A percentile compares a stretch with the other conserved stretches of the same genome.
phyloP scores from a whole-genome alignment of 2,797 vertebrate genomes.

The Syngnathus rostellatus region DNA sequence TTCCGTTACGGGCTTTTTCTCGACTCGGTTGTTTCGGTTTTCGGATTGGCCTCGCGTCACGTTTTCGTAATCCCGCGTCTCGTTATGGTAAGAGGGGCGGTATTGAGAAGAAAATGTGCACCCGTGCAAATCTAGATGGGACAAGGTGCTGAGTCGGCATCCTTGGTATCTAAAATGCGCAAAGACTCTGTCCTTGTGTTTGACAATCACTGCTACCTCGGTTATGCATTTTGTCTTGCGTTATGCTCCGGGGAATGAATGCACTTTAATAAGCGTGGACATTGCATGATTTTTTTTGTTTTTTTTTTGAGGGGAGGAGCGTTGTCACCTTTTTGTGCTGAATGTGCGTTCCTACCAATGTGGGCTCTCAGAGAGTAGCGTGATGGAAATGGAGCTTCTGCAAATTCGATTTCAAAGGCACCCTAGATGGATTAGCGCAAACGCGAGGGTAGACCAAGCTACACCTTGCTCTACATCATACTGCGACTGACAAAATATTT shows the following conservation, averaged over 20 bases:
- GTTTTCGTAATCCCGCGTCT: constrained; percentile 7
- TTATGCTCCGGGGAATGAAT: constrained; percentile 14
- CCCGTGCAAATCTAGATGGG: constrained; percentile 25
- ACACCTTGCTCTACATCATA: constrained; percentile 20
- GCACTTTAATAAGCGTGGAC: constrained; percentile 16
- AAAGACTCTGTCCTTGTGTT: constrained; percentile 19
- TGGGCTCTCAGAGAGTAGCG: constrained; percentile 26
- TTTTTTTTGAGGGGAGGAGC: background rate
- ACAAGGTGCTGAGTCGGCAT: constrained; percentile 4
- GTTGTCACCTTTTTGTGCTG: constrained; percentile 36
- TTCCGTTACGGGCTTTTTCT: background rate
- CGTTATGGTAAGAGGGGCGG: constrained; percentile 7
- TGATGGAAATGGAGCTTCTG: constrained; percentile 47
- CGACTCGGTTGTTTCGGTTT: background rate
- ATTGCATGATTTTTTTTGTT: background rate
- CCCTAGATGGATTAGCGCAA: constrained; percentile 47
- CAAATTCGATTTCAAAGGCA: constrained; percentile 45
- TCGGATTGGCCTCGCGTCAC: too few relatives aligned
- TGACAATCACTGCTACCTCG: constrained; percentile 17
- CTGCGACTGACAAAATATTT: constrained; percentile 1
- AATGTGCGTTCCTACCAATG: constrained; percentile 38
- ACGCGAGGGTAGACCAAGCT: constrained; percentile 20
- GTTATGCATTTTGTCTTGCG: constrained; percentile 21
- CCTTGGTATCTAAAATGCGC: constrained; percentile 38
- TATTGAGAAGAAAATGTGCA: constrained; percentile 20